Conservation (phyloP, 2,888 invertebrate species). For the Caenorhabditis uteleia region DNA sequence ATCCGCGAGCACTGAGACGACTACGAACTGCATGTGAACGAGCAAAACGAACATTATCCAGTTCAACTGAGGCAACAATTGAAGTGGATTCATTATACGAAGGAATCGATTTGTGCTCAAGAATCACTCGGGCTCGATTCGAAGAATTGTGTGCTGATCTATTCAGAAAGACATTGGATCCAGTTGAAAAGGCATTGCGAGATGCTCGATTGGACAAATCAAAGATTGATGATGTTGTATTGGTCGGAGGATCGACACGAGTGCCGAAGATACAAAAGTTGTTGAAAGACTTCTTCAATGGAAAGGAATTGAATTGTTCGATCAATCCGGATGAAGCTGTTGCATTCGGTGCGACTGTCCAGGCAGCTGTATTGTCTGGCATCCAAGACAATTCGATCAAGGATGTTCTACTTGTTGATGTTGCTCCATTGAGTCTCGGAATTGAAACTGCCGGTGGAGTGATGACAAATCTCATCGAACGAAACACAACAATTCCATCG, state of each 20-base stretch:
- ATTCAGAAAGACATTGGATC: conserved; percentile 93
- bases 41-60: conserved; percentile 76
- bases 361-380: conserved; percentile 42
- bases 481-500: conserved; percentile 73
- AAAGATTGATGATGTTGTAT: conserved; percentile 73
- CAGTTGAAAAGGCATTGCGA: conserved; percentile 91
- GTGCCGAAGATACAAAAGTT: conserved; percentile 97
- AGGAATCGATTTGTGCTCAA: conserved; percentile 94
- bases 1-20: conserved; percentile 87
- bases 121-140: conserved; percentile 93
- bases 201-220: conserved; percentile 95
- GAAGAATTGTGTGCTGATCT: conserved; percentile 95
- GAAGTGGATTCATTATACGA: conserved; percentile 94
- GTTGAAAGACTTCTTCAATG: conserved; percentile 79
- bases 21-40: conserved; percentile 85
- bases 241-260: conserved; percentile 88
- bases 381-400: conserved; percentile 36
- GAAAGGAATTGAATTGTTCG: conserved; percentile 83
- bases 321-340: conserved; percentile 97
- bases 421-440: conserved; percentile 87
- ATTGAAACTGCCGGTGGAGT: conserved; percentile 91
- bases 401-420: conserved; percentile 80
- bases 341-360: conserved; percentile 81
- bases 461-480: conserved; percentile 87
- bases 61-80: conserved; percentile 73